A percentile compares a stretch with the other conserved stretches of the same genome.
Conservation (phyloP, 2,888 invertebrate species). For the Drosophila meridionalis region DNA sequence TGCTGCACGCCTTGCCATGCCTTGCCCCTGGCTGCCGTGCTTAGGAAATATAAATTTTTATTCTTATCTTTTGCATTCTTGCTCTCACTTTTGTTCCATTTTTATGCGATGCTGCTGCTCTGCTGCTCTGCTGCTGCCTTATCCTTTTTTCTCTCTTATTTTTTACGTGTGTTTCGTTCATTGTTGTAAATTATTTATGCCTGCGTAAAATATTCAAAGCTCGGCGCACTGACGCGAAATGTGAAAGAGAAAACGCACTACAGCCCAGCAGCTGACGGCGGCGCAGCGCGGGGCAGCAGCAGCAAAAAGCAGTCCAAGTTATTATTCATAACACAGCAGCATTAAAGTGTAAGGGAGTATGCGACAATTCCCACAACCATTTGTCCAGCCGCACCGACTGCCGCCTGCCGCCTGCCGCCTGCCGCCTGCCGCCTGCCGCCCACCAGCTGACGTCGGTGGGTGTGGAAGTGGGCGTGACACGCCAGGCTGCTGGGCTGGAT, state of each 20-base stretch:
- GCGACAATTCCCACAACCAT: constrained; percentile 81
- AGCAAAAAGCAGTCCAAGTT: constrained; percentile 75
- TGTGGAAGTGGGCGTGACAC: constrained; percentile 12
- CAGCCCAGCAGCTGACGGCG: constrained; percentile 29
- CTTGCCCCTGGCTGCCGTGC: constrained; percentile 14
- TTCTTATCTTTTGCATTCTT: constrained; percentile 70
- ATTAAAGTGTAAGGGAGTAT: constrained; percentile 78
- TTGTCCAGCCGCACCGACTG: constrained; percentile 49
- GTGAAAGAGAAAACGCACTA: constrained; percentile 57
- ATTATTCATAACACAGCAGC: constrained; percentile 84
- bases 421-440: constrained; percentile 18
- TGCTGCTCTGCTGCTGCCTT: constrained; percentile 54
- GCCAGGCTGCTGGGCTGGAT: constrained; percentile 14
- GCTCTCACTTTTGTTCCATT: constrained; percentile 65
- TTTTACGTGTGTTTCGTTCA: constrained; percentile 75
- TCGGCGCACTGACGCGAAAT: constrained; percentile 61
- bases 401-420: constrained; percentile 26
- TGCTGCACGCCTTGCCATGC: constrained; percentile 19
- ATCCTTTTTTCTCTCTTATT: constrained; percentile 59
- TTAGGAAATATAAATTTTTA: constrained; percentile 72
- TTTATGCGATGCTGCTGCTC: constrained; percentile 39
- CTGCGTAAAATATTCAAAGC: constrained; percentile 81
- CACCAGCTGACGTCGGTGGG: neutral
- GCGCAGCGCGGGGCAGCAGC: constrained; percentile 31
- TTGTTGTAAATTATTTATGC: constrained; percentile 82